A percentile compares a stretch with the other conserved stretches of the same genome.
Evolutionary conservation across 2,113 vertebrate species (phyloP).

Genomic region (Chroicocephalus ridibundus): DNA sequence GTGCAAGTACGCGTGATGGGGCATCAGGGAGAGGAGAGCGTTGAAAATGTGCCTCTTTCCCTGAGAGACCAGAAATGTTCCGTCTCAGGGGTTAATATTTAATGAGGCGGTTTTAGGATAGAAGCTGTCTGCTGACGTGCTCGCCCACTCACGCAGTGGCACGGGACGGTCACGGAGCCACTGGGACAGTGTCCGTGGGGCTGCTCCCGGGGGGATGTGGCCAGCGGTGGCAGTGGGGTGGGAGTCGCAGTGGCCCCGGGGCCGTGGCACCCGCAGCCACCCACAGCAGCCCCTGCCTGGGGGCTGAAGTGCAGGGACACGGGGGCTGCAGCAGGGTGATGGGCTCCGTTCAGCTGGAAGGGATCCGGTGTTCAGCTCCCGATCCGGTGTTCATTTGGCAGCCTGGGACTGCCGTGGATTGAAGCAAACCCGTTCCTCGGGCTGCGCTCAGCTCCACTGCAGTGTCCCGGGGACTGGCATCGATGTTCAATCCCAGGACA

Average conservation of each 20-base stretch:
- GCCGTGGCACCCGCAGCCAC: fast-evolving
- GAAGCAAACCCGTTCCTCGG: fast-evolving
- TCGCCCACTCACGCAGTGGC: fast-evolving
- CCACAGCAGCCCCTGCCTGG: neutral
- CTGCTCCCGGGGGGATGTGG: fast-evolving
- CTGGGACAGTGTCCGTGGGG: neutral
- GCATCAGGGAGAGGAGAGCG: neutral
- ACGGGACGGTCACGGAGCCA: fast-evolving
- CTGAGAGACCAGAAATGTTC: neutral
- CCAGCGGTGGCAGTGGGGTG: fast-evolving
- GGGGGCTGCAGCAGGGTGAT: fast-evolving
- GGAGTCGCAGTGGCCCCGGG: neutral
- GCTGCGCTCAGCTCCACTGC: fast-evolving
- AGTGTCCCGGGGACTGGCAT: neutral
- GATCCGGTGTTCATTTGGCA: fast-evolving
- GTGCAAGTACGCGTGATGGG: neutral
- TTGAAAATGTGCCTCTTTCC: neutral
- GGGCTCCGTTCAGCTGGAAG: fast-evolving
- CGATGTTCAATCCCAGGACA: neutral
- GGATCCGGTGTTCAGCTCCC: neutral
- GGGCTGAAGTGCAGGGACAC: fast-evolving
- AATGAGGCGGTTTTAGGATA: slow-evolving; percentile 38
- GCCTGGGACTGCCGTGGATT: fast-evolving
- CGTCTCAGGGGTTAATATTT: slow-evolving; percentile 56
- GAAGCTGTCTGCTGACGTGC: neutral